Percentiles rank a stretch among this genome's conserved stretches.
phyloP scores from a whole-genome alignment of 1,140 invertebrate genomes.

The Aphis craccivora region DNA sequence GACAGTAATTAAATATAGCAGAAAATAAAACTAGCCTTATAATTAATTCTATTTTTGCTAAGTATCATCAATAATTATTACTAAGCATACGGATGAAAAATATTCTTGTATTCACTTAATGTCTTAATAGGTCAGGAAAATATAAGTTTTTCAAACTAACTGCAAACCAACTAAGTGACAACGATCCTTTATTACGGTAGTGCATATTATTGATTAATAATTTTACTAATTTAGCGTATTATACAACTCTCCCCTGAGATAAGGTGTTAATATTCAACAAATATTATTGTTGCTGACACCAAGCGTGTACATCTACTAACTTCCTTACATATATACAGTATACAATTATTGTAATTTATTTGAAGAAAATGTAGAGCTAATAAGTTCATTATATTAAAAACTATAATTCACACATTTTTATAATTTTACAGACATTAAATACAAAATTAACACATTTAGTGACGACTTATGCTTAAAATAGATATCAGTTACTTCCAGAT shows the following conservation, averaged over 20 bases:
- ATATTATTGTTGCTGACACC: neutral
- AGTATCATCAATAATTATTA: neutral
- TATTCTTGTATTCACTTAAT: neutral
- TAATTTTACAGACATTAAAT: neutral
- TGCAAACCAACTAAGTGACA: neutral
- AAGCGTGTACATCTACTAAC: neutral
- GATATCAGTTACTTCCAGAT: neutral
- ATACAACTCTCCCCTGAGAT: neutral
- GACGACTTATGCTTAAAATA: neutral
- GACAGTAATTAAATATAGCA: neutral
- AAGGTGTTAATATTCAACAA: neutral
- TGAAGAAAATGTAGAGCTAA: neutral
- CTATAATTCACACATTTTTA: neutral
- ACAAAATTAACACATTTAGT: neutral
- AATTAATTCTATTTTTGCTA: neutral
- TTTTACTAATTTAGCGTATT: slow-evolving; percentile 12
- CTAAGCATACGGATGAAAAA: neutral
- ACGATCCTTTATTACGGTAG: neutral
- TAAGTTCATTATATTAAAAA: neutral
- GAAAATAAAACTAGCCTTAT: neutral
- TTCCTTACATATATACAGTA: neutral
- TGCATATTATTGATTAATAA: slow-evolving; percentile 23
- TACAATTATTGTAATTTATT: neutral
- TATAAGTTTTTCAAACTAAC: neutral
- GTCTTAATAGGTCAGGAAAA: neutral